These are phyloP conservation scores for Scopus umbretta DNA, from an alignment of 2,113 vertebrate species.

Conservation along the genomic window DNA sequence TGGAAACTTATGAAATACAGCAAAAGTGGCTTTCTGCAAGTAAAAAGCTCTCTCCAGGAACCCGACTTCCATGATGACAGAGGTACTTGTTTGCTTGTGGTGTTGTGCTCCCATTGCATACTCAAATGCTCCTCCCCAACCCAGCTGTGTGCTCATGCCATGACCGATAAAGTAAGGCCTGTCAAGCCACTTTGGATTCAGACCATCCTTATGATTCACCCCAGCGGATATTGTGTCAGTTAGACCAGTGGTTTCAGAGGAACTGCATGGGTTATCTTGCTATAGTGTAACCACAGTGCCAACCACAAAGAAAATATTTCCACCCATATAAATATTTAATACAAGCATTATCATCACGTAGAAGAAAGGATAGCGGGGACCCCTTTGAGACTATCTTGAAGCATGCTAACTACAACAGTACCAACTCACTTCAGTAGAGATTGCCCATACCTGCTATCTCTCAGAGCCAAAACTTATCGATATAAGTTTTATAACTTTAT, in stretches of 20 bases:
- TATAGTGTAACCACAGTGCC: neutral
- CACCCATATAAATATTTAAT: conserved; percentile 14
- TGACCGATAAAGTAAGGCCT: neutral
- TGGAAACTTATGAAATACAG: neutral
- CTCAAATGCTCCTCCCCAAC: neutral
- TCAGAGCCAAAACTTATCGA: neutral
- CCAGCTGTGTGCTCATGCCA: neutral
- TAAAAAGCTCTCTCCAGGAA: neutral
- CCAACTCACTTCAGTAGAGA: neutral
- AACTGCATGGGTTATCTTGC: neutral
- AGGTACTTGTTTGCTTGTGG: neutral
- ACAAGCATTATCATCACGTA: neutral
- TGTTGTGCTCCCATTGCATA: neutral
- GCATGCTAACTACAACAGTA: neutral
- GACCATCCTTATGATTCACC: neutral
- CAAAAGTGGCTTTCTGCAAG: neutral
- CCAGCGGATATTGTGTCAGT: neutral
- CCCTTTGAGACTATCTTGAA: neutral
- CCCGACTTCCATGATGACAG: neutral
- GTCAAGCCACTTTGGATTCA: neutral
- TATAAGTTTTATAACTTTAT: neutral
- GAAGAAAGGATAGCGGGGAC: neutral
- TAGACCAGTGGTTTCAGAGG: neutral
- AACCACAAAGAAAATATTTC: conserved; percentile 45
- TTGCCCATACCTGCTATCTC: neutral